These are phyloP conservation scores for Ailurus styani DNA, from an alignment of 2,113 vertebrate genomes.

Conservation along the genomic window DNA sequence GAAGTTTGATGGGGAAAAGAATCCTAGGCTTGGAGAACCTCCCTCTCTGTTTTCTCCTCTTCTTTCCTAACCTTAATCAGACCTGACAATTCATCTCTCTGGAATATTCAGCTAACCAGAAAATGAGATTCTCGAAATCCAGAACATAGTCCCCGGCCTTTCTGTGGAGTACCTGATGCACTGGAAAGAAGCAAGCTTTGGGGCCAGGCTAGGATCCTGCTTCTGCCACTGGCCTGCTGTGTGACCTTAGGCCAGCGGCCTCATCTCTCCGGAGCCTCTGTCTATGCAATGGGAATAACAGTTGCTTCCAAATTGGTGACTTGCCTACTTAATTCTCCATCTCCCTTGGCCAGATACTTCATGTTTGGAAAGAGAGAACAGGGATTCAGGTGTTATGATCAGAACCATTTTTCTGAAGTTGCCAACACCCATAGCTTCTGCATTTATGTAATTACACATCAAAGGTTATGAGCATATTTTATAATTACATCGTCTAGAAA, in stretches of 20 bases:
- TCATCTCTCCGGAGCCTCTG: neutral
- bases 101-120: neutral
- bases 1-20: neutral
- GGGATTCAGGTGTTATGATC: neutral
- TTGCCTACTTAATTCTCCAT: neutral
- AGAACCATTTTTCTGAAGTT: conserved; percentile 17
- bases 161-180: neutral
- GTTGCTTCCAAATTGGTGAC: neutral
- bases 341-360: neutral
- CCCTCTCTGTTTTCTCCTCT: neutral
- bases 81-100: neutral
- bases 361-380: neutral
- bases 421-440: neutral
- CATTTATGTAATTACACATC: neutral
- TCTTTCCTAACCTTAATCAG: neutral
- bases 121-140: neutral
- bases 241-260: neutral
- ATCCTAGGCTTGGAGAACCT: neutral
- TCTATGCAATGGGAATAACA: neutral
- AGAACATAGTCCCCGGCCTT: neutral
- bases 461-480: conserved; percentile 16
- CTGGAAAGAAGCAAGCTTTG: neutral
- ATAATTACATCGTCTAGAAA: conserved; percentile 9
- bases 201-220: neutral
- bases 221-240: neutral